A percentile compares a stretch with the other conserved stretches of the same genome.
These are phyloP conservation scores for Lagocephalus sceleratus DNA, from an alignment of 2,797 vertebrate genomes.

Conservation along the genomic window DNA sequence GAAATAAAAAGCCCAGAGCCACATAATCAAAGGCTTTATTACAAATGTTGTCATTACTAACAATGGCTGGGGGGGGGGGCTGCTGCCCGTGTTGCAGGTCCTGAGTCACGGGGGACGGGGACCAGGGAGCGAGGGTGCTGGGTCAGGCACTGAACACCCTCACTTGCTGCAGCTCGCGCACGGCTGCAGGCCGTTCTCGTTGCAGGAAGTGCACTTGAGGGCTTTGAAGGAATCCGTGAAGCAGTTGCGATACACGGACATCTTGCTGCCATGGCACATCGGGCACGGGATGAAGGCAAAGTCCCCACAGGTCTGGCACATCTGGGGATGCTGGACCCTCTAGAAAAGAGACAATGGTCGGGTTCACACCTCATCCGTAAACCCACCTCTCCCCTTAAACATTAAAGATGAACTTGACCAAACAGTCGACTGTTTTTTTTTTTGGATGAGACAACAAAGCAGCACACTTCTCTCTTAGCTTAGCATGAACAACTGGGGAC, in stretches of 20 bases:
- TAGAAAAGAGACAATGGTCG: constrained; percentile 41
- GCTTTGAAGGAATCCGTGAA: constrained; percentile 99
- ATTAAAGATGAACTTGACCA: not conserved
- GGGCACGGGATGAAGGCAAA: constrained; percentile 94
- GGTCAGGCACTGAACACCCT: constrained; percentile 70
- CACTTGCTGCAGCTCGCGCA: constrained; percentile 85
- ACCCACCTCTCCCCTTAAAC: not conserved
- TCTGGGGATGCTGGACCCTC: constrained; percentile 92
- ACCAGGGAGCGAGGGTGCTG: constrained; percentile 13
- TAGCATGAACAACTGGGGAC: not conserved
- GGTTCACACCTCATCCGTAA: not conserved
- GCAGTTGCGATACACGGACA: constrained; percentile 97
- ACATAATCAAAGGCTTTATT: constrained; percentile 50
- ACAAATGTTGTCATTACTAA: constrained; percentile 57
- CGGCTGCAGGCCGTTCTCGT: constrained; percentile 94
- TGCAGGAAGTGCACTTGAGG: constrained; percentile 96
- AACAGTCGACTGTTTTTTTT: too few relatives aligned
- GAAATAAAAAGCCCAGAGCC: constrained; percentile 3
- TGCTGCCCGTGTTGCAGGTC: constrained; percentile 6
- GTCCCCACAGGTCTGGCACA: constrained; percentile 90
- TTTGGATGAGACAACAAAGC: too few relatives aligned
- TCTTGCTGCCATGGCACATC: constrained; percentile 99
- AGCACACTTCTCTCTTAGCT: not conserved
- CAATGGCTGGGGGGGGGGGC: constrained; percentile 58
- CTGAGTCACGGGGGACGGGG: not conserved